These are phyloP conservation scores for Druceiella hillmani DNA, from an alignment of 2,888 invertebrate genomes.

Conservation along the genomic window DNA sequence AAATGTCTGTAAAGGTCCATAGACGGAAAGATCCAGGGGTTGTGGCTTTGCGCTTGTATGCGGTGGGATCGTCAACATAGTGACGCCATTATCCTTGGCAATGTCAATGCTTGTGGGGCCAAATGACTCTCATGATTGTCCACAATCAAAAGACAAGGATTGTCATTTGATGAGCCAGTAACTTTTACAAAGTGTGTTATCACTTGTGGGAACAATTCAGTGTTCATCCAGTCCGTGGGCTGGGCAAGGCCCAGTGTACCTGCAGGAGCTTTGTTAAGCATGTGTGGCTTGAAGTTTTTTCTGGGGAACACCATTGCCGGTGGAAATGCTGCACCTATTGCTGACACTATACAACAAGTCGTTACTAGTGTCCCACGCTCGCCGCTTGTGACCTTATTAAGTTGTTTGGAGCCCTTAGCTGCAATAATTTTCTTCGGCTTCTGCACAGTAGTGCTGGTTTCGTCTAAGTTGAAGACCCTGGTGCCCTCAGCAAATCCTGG, in stretches of 20 bases:
- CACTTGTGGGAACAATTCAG: conserved; percentile 26
- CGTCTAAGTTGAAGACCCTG: conserved; percentile 23
- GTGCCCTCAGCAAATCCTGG: conserved; percentile 21
- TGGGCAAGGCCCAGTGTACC: conserved; percentile 29
- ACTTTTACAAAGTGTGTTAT: conserved; percentile 28
- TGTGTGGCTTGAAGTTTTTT: conserved; percentile 25
- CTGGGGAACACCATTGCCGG: conserved; percentile 31
- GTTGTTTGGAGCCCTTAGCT: conserved; percentile 23
- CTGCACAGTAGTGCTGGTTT: conserved; percentile 24
- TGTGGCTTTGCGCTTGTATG: conserved; percentile 32
- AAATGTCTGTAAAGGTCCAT: conserved; percentile 29
- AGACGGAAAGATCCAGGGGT: conserved; percentile 30
- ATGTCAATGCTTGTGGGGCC: no score
- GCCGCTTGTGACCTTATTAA: conserved; percentile 28
- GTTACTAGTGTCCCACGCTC: conserved; percentile 29
- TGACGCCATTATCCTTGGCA: conserved; percentile 30
- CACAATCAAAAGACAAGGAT: conserved; percentile 26
- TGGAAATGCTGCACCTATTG: conserved; percentile 25
- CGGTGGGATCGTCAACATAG: conserved; percentile 31
- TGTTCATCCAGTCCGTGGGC: conserved; percentile 28
- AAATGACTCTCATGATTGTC: conserved; percentile 31
- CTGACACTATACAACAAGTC: conserved; percentile 26
- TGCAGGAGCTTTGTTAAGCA: conserved; percentile 28
- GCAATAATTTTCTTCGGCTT: conserved; percentile 23
- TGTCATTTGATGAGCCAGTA: conserved; percentile 20